phyloP scores from a whole-genome alignment of 2,888 invertebrate species.

The Neocrepidodera transversa region DNA sequence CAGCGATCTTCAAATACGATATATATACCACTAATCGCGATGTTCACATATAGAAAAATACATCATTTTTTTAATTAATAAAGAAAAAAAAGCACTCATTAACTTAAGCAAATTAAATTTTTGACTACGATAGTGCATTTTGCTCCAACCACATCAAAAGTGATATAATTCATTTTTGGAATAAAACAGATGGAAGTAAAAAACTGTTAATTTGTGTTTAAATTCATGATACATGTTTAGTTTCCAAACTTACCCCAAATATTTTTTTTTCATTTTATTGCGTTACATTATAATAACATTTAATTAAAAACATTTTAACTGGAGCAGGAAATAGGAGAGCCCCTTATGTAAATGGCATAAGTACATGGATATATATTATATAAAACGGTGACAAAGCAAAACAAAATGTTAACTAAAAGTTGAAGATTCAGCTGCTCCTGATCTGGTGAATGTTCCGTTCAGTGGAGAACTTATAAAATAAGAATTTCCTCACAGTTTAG shows the following conservation, averaged over 20 bases:
- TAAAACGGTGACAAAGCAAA: constrained; percentile 28
- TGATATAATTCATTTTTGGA: no score
- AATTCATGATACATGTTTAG: neutral
- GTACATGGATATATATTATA: constrained; percentile 38
- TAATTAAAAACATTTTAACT: constrained; percentile 34
- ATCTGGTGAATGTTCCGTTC: constrained; percentile 22
- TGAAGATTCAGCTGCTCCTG: constrained; percentile 38
- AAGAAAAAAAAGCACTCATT: no score
- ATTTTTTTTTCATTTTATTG: constrained; percentile 13
- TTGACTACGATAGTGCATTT: no score
- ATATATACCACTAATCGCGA: no score
- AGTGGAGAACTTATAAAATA: constrained; percentile 9
- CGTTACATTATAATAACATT: constrained; percentile 38
- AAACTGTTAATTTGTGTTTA: no score
- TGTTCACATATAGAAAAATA: no score
- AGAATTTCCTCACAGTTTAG: constrained; percentile 16
- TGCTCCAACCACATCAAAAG: no score
- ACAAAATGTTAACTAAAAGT: constrained; percentile 31
- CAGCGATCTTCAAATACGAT: no score
- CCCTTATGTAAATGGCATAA: constrained; percentile 36
- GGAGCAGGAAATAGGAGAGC: constrained; percentile 29
- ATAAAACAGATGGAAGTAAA: no score
- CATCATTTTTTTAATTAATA: no score
- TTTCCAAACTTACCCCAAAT: neutral
- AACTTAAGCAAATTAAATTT: no score